Conservation (phyloP, 2,888 invertebrate species). For the Anticlea derivata region DNA sequence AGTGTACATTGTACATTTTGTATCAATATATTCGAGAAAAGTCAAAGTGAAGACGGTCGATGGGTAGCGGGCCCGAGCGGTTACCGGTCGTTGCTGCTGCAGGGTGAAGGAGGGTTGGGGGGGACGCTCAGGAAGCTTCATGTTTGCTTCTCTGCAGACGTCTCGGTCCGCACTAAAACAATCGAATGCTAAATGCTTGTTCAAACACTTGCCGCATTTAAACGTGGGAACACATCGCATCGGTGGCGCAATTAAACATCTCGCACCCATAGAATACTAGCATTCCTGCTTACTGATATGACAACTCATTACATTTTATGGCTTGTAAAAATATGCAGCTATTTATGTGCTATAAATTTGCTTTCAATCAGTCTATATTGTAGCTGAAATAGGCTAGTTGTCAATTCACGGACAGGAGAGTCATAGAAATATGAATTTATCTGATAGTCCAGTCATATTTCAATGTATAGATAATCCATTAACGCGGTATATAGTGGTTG, state of each 20-base stretch:
- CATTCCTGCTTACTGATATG: constrained; percentile 52
- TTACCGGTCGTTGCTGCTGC: constrained; percentile 25
- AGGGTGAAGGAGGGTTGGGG: constrained; percentile 31
- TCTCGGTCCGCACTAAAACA: constrained; percentile 81
- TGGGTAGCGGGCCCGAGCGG: constrained; percentile 6
- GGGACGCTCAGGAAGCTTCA: constrained; percentile 62
- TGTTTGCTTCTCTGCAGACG: constrained; percentile 75
- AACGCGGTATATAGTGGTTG: constrained; percentile 48
- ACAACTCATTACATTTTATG: constrained; percentile 29
- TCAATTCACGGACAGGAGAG: constrained; percentile 29
- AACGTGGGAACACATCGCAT: constrained; percentile 78
- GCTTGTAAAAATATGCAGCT: constrained; percentile 21
- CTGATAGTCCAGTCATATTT: constrained; percentile 36
- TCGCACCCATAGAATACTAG: constrained; percentile 55
- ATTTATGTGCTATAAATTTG: constrained; percentile 18
- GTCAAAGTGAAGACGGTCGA: constrained; percentile 5
- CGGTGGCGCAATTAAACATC: constrained; percentile 75
- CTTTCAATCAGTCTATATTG: constrained; percentile 23
- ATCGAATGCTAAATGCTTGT: constrained; percentile 81
- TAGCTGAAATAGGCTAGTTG: constrained; percentile 29
- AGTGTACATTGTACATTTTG: constrained; percentile 11
- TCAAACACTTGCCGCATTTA: constrained; percentile 79
- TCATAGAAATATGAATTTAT: constrained; percentile 36
- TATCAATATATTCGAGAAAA: constrained; percentile 15
- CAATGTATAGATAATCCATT: constrained; percentile 43